Percentiles rank a stretch among this genome's conserved stretches.
These are phyloP conservation scores for Protobothrops mucrosquamatus DNA, from an alignment of 2,113 vertebrate genomes.

Conservation along the genomic window DNA sequence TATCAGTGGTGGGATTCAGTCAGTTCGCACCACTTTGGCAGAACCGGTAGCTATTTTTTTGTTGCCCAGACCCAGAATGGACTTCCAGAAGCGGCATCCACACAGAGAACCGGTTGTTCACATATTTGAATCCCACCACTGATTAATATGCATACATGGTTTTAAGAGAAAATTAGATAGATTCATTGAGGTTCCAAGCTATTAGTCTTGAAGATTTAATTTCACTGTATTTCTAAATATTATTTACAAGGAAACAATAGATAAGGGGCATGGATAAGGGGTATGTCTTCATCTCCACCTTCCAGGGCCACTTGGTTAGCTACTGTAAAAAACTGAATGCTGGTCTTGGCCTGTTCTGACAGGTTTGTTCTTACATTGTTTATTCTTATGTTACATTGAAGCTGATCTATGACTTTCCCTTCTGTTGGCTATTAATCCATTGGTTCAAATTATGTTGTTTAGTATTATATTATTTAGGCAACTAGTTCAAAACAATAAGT, in stretches of 20 bases:
- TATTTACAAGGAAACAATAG: not conserved
- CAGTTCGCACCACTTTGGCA: no score
- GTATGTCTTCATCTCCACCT: not conserved
- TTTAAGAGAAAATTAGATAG: not conserved
- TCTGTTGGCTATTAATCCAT: not conserved
- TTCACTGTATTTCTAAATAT: not conserved
- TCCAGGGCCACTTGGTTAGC: not conserved
- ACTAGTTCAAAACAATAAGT: not conserved
- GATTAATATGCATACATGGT: not conserved
- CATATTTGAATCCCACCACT: no score
- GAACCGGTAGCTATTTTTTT: no score
- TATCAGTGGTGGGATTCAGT: no score
- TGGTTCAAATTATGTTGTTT: not conserved
- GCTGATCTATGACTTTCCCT: not conserved
- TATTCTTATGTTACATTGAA: not conserved
- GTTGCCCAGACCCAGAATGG: no score
- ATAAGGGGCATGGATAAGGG: not conserved
- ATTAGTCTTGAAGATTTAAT: not conserved
- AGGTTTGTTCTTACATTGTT: not conserved
- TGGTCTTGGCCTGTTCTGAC: not conserved
- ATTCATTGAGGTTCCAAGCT: not conserved
- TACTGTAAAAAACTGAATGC: not conserved
- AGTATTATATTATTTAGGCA: not conserved
- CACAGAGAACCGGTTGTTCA: no score
- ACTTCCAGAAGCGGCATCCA: no score